Evolutionary conservation across 2,113 vertebrate genomes (phyloP).

Genomic region (Archocentrus centrarchus): DNA sequence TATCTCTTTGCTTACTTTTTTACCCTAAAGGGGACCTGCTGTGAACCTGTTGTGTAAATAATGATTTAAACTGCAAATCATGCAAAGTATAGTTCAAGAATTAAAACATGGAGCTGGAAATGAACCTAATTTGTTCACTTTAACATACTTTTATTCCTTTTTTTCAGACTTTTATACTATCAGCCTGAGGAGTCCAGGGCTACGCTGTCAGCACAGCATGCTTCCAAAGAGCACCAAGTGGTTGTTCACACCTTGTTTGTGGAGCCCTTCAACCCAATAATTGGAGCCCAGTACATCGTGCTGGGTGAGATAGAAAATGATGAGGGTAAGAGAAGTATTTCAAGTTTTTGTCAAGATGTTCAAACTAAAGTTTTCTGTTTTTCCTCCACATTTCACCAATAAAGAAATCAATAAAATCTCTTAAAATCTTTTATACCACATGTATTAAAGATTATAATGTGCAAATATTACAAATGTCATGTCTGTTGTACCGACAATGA

Average conservation of each 20-base stretch:
- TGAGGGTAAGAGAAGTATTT: slow-evolving; percentile 80
- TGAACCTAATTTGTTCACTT: neutral
- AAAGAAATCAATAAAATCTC: too few relatives aligned
- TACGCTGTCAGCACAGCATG: slow-evolving; percentile 79
- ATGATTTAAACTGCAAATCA: neutral
- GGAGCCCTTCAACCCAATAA: slow-evolving; percentile 90
- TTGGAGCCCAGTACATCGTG: slow-evolving; percentile 87
- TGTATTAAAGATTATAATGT: too few relatives aligned
- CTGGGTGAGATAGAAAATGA: slow-evolving; percentile 87
- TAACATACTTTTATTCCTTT: neutral
- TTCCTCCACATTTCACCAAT: too few relatives aligned
- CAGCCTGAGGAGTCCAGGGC: slow-evolving; percentile 83
- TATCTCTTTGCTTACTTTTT: neutral
- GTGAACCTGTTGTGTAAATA: neutral
- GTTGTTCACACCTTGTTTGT: slow-evolving; percentile 85
- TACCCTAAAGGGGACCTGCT: neutral
- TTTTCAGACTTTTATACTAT: slow-evolving; percentile 84
- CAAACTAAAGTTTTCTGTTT: neutral
- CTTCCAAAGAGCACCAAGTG: slow-evolving; percentile 80
- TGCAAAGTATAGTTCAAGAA: neutral
- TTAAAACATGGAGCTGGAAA: neutral
- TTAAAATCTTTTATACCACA: too few relatives aligned
- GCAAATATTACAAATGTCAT: too few relatives aligned
- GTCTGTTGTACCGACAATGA: too few relatives aligned
- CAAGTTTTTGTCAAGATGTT: neutral